These are phyloP conservation scores for Patella pellucida DNA, from an alignment of 2,888 invertebrate species.

Conservation along the genomic window DNA sequence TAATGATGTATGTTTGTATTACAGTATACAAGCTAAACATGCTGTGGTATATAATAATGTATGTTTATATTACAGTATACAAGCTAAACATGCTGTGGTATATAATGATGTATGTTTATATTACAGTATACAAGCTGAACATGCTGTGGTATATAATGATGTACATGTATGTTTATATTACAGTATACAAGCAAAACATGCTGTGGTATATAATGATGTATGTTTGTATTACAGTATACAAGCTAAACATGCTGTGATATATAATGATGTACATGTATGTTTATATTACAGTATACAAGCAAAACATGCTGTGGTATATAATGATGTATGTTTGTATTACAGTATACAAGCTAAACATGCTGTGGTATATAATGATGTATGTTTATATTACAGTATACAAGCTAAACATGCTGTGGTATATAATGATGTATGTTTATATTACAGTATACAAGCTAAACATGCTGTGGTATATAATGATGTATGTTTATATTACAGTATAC, in stretches of 20 bases:
- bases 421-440: constrained; percentile 26
- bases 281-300: constrained; percentile 31
- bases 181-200: constrained; percentile 25
- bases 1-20: constrained; percentile 31
- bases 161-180: constrained; percentile 22
- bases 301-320: constrained; percentile 29
- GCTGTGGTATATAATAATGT: constrained; percentile 41
- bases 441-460: constrained; percentile 25
- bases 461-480: constrained; percentile 39
- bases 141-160: constrained; percentile 43
- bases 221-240: constrained; percentile 43
- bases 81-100: constrained; percentile 26
- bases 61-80: constrained; percentile 30
- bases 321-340: constrained; percentile 30
- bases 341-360: constrained; percentile 53
- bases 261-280: constrained; percentile 31
- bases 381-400: constrained; percentile 30
- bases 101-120: constrained; percentile 28
- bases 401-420: constrained; percentile 28
- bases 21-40: constrained; percentile 51
- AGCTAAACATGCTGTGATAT: constrained; percentile 44
- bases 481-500: constrained; percentile 42
- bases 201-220: constrained; percentile 39
- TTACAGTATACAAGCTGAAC: constrained; percentile 50
- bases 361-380: constrained; percentile 37